Percentiles rank a stretch among this genome's conserved stretches.
Evolutionary conservation across 2,888 invertebrate species (phyloP).

Genomic region (Sisyra nigra): DNA sequence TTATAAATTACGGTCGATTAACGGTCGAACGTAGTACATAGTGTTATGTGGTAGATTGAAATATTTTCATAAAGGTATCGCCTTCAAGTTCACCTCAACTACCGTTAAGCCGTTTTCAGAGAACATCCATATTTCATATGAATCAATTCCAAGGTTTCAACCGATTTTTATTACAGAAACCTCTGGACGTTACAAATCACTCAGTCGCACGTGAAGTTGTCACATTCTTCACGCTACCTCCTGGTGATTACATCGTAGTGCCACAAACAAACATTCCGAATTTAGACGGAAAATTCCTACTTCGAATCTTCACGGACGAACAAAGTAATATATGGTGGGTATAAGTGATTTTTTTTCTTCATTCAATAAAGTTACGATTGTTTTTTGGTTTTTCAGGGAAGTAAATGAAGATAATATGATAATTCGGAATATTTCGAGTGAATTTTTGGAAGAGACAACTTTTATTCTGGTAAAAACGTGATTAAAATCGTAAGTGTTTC

Average conservation of each 20-base stretch:
- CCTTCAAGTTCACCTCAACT: too few relatives aligned
- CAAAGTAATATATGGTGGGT: slow-evolving; percentile 53
- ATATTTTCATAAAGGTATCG: too few relatives aligned
- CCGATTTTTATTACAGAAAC: slow-evolving; percentile 29
- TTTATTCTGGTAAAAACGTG: slow-evolving; percentile 31
- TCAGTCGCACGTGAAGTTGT: slow-evolving; percentile 49
- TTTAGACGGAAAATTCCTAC: slow-evolving; percentile 51
- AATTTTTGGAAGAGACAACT: slow-evolving; percentile 38
- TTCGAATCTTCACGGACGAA: slow-evolving; percentile 54
- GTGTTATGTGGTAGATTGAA: too few relatives aligned
- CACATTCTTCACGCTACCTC: slow-evolving; percentile 55
- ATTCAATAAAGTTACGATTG: neutral
- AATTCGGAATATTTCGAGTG: slow-evolving; percentile 42
- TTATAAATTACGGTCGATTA: too few relatives aligned
- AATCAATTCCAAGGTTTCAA: neutral
- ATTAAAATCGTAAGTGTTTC: slow-evolving; percentile 1
- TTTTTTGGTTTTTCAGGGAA: too few relatives aligned
- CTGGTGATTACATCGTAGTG: slow-evolving; percentile 58
- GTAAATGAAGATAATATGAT: slow-evolving; percentile 61
- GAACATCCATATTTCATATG: neutral
- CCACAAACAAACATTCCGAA: slow-evolving; percentile 53
- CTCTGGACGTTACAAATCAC: slow-evolving; percentile 50
- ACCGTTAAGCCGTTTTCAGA: too few relatives aligned
- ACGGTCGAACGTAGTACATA: too few relatives aligned
- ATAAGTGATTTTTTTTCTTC: neutral